Percentiles rank a stretch among this genome's conserved stretches.
phyloP scores from a whole-genome alignment of 1,140 invertebrate genomes.

The Neotoxoptera formosana region DNA sequence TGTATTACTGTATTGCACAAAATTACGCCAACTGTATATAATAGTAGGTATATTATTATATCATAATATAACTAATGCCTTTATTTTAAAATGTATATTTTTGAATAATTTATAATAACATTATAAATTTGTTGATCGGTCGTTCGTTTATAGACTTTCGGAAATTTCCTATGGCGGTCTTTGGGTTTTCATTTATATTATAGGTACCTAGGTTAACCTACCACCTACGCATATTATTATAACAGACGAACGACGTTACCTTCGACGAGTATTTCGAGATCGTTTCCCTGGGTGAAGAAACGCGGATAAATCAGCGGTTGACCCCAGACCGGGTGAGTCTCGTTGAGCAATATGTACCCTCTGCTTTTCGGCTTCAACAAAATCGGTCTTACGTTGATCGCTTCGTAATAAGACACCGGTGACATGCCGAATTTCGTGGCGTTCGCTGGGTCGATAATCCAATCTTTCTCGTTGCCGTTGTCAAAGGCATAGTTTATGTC shows the following conservation, averaged over 20 bases:
- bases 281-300: conserved; percentile 63
- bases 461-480: conserved; percentile 63
- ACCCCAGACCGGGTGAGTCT: conserved; percentile 67
- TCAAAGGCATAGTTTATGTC: conserved; percentile 75
- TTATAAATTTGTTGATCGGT: no score
- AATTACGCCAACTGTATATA: not conserved
- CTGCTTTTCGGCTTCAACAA: conserved; percentile 66
- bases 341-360: conserved; percentile 65
- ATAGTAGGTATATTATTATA: no score
- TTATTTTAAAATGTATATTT: not conserved
- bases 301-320: conserved; percentile 71
- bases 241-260: conserved; percentile 44
- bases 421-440: conserved; percentile 62
- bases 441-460: conserved; percentile 62
- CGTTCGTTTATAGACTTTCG: no score
- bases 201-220: not conserved
- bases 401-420: conserved; percentile 62
- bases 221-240: not conserved
- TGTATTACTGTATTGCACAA: not conserved
- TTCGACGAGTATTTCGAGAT: conserved; percentile 60
- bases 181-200: not conserved
- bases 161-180: not conserved
- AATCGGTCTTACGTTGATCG: conserved; percentile 63
- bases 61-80: not conserved
- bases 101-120: not conserved